These are phyloP conservation scores for Emberiza fucata DNA, from an alignment of 2,113 vertebrate genomes.

Conservation along the genomic window DNA sequence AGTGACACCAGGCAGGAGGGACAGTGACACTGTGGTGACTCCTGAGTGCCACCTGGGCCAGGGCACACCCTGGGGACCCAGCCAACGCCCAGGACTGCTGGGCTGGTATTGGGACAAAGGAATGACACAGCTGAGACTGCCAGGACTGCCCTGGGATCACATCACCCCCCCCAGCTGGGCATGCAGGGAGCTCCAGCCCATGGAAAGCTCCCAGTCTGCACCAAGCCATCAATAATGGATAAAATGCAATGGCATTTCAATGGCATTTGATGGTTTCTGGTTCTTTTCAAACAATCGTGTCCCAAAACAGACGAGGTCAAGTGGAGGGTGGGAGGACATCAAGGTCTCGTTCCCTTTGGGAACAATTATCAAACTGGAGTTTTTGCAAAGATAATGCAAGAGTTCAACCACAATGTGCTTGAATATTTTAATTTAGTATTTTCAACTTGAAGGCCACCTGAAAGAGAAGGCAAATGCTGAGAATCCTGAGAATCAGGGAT, in stretches of 20 bases:
- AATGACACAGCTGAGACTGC: neutral
- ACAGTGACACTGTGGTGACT: too few relatives aligned
- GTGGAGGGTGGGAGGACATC: neutral
- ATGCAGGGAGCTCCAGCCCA: neutral
- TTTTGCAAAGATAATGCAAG: neutral
- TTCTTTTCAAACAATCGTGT: neutral
- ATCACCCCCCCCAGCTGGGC: neutral
- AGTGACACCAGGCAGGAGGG: too few relatives aligned
- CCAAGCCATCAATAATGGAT: neutral
- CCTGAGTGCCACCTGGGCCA: neutral
- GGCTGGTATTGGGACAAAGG: neutral
- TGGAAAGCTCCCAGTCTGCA: neutral
- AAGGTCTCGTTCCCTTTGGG: neutral
- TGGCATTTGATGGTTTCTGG: neutral
- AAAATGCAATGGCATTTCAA: neutral
- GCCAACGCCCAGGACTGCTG: neutral
- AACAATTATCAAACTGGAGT: neutral
- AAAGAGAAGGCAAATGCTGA: neutral
- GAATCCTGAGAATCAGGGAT: neutral
- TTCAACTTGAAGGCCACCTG: neutral
- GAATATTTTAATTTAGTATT: neutral
- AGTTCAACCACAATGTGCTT: neutral
- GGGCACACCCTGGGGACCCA: neutral
- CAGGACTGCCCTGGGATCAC: neutral
- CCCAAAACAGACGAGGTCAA: neutral